A percentile compares a stretch with the other conserved stretches of the same genome.
These are phyloP conservation scores for Stomatorhinus ivindoensis DNA, from an alignment of 2,113 vertebrate genomes.

Conservation along the genomic window DNA sequence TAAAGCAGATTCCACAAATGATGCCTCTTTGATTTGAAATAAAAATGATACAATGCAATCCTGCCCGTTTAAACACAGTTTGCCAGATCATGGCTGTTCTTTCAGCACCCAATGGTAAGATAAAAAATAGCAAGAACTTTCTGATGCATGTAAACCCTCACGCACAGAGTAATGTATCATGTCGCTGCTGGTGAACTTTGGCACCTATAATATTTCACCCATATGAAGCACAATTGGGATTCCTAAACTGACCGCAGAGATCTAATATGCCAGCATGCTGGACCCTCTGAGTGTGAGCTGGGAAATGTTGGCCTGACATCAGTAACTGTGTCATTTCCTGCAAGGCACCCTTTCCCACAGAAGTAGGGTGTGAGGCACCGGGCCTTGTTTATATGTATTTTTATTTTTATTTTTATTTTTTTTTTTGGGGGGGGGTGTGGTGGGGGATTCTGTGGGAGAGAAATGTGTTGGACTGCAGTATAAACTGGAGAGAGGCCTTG, in stretches of 20 bases:
- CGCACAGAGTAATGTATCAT: not conserved
- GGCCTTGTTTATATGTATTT: not conserved
- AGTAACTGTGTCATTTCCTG: not conserved
- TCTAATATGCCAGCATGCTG: not conserved
- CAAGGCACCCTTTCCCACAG: not conserved
- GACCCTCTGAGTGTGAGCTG: not conserved
- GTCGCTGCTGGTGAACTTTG: not conserved
- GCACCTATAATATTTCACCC: not conserved
- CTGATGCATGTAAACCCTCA: not conserved
- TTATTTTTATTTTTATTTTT: too few species aligned
- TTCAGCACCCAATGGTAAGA: not conserved
- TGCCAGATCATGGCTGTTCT: not conserved
- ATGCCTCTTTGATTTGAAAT: not conserved
- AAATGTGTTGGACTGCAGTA: not conserved
- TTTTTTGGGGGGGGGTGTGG: not conserved
- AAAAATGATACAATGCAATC: not conserved
- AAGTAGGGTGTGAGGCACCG: not conserved
- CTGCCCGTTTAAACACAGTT: not conserved
- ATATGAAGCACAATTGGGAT: not conserved
- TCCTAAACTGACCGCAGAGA: not conserved
- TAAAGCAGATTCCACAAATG: not conserved
- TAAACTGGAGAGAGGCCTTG: not conserved
- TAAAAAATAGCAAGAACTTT: not conserved
- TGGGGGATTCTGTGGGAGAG: not conserved
- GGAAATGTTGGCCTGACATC: not conserved